phyloP scores from a whole-genome alignment of 2,113 vertebrate species.

The Catharus bicknelli region DNA sequence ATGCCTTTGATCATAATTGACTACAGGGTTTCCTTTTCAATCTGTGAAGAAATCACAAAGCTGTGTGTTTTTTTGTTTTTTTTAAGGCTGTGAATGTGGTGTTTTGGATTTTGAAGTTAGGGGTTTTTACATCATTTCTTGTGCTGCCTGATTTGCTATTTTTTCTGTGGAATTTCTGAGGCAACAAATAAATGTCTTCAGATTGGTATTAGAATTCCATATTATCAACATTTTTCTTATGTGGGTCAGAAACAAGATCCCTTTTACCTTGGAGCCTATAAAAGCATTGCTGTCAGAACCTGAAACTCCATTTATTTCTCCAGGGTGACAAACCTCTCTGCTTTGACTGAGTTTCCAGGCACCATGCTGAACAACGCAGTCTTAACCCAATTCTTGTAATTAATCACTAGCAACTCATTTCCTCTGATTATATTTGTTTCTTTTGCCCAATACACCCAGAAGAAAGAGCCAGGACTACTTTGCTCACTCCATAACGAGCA shows the following conservation, averaged over 20 bases:
- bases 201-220: neutral
- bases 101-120: neutral
- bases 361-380: accelerated
- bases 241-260: neutral
- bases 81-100: neutral
- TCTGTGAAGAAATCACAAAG: neutral
- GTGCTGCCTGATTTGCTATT: neutral
- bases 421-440: neutral
- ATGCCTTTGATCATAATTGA: neutral
- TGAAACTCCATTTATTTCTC: neutral
- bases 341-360: neutral
- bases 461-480: neutral
- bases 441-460: neutral
- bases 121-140: neutral
- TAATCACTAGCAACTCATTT: neutral
- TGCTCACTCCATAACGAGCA: neutral
- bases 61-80: neutral
- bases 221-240: neutral
- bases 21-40: neutral
- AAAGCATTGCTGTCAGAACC: neutral
- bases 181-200: neutral
- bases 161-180: neutral
- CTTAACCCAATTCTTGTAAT: neutral
- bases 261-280: neutral
- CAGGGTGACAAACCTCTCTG: neutral